These are phyloP conservation scores for Acrocephalus kingi DNA, from an alignment of 2,113 vertebrate species.

Conservation along the genomic window DNA sequence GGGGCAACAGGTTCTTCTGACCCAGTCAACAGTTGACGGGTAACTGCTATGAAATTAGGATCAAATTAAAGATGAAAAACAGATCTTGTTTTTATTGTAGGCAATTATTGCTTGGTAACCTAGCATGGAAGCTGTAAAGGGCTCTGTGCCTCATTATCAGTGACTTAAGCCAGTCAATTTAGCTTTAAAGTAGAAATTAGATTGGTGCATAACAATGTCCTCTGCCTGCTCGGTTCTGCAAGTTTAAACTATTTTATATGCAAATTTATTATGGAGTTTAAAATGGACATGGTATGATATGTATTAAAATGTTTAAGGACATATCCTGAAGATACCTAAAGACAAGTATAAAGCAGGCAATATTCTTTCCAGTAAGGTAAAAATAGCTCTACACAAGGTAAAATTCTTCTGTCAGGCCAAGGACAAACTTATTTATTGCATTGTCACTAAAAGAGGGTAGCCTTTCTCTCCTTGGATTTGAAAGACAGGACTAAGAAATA, in stretches of 20 bases:
- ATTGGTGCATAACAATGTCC: background rate
- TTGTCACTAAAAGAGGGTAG: background rate
- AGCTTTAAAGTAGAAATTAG: background rate
- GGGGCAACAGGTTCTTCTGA: background rate
- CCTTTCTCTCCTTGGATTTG: background rate
- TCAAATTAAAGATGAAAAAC: background rate
- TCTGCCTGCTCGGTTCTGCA: background rate
- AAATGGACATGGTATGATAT: background rate
- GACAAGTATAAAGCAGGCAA: background rate
- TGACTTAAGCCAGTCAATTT: background rate
- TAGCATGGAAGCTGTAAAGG: background rate
- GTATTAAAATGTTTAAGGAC: background rate
- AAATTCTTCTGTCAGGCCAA: conserved; percentile 16
- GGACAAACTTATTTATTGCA: conserved; percentile 24
- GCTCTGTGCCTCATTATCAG: background rate
- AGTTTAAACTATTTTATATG: background rate
- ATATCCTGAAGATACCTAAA: background rate
- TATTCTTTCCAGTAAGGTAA: background rate
- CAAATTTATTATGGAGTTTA: background rate
- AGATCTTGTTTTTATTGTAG: background rate
- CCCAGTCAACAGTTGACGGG: background rate
- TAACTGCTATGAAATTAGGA: background rate
- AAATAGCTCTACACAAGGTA: background rate
- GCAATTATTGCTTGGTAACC: background rate
- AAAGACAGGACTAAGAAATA: background rate